Base-by-base conservation (phyloP, 2,888 invertebrate species). In the Cecidostiba fungosa region DNA sequence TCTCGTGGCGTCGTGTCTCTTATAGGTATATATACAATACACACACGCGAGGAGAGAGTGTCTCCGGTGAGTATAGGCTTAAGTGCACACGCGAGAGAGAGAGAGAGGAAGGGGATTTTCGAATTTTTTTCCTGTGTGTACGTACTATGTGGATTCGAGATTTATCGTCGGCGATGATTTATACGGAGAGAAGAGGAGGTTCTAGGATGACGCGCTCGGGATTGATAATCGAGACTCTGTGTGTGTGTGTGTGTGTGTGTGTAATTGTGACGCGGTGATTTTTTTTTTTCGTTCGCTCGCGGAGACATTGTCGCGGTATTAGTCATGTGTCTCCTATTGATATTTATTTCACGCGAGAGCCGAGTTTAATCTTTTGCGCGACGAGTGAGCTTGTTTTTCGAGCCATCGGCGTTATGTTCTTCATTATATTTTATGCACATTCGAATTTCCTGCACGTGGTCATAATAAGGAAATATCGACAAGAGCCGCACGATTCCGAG, bases 151-250 rank as follows among this genome's bases (percentile, higher is more conserved):
- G 81, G 70, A 81, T 81, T 43, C 72, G 72, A 85, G 85, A 85
- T 85, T 81, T 81, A 85, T 85, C 39, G 77, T 85, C 54, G 47
- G 26, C 50, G 76, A 81, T 85, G 85, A 85, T 81, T 85, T 85
- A 85, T 85, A 79, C 29, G 16, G 14, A 2, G 50, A 50, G 50
- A 47, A 59, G 6, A 23, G 50, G 70, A 76, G 14, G 47, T 54
- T 78, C 77, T 83, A 83, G 32, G 39, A 78, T 66, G 72, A 39
- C 39, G 39, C 39, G 12, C 39, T n/a, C 29, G 70, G 70, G 39
- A 70, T 54, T 70, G 69, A 10, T 47, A 23, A 26, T 12, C 32
- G 69, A 29, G 23, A 19, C 54, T 14, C 77, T 39, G 47, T 19
- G 73, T 10, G 50, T 69, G n/a, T n/a, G n/a, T n/a, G 39, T 36